Evolutionary conservation across 2,888 invertebrate species (phyloP).

Genomic region (Lasioglossum morio): DNA sequence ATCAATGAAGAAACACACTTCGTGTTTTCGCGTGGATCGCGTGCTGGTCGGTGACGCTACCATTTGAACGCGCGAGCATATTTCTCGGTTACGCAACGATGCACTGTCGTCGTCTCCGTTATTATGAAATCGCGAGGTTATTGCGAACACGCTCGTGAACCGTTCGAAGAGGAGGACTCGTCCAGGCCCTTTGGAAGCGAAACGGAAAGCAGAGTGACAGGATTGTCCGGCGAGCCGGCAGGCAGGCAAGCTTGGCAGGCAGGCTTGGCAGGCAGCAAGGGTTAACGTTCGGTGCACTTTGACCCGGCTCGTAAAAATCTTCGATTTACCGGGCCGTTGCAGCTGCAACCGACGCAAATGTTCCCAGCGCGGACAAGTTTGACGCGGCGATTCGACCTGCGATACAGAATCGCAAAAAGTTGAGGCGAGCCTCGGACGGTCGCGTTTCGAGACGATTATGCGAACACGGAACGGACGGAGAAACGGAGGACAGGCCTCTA

Average conservation of each 20-base stretch:
- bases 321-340: conserved; percentile 75
- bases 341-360: conserved; percentile 77
- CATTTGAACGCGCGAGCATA: conserved; percentile 51
- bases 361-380: conserved; percentile 21
- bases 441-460: conserved; percentile 15
- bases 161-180: neutral
- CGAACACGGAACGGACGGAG: neutral
- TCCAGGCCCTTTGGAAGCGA: neutral
- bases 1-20: neutral
- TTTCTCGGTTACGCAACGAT: conserved; percentile 54
- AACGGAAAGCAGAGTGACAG: neutral
- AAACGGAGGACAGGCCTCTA: neutral
- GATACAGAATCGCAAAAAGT: conserved; percentile 14
- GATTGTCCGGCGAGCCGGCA: conserved; percentile 1
- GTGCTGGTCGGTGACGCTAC: conserved; percentile 22
- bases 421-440: neutral
- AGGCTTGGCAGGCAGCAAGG: neutral
- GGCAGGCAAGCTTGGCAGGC: neutral
- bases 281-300: conserved; percentile 73
- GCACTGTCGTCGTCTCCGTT: neutral
- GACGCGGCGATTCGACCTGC: conserved; percentile 23
- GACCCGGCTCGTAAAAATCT: conserved; percentile 80
- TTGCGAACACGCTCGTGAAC: neutral
- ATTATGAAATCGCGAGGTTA: neutral
- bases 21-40: conserved; percentile 51